Conservation (phyloP, 2,113 vertebrate species). For the Marmota monax region DNA sequence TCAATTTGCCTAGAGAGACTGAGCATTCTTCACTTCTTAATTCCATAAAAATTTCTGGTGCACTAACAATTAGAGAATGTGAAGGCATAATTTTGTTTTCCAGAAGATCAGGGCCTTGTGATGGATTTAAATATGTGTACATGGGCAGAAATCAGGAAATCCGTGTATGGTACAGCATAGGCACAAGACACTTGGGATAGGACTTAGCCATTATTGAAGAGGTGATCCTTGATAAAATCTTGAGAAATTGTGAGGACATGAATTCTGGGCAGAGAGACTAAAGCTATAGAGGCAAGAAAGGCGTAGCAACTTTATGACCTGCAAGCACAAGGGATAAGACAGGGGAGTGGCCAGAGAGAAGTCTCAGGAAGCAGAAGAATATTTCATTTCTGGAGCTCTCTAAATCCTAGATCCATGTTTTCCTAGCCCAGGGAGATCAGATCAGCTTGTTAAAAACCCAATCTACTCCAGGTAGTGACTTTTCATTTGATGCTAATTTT, state of each 20-base stretch:
- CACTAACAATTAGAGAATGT: neutral
- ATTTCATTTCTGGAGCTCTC: conserved; percentile 14
- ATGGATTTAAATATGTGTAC: neutral
- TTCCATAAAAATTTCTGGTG: neutral
- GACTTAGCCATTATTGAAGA: neutral
- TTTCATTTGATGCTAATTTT: neutral
- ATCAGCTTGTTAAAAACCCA: neutral
- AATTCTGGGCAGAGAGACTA: neutral
- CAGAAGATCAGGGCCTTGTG: neutral
- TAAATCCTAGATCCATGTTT: neutral
- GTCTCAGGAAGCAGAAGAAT: neutral
- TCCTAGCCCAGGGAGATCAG: neutral
- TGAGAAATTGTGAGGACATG: neutral
- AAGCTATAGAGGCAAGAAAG: neutral
- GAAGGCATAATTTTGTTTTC: neutral
- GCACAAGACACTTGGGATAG: neutral
- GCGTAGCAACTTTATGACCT: neutral
- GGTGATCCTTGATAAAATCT: neutral
- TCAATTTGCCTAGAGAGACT: neutral
- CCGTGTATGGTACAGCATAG: neutral
- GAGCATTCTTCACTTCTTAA: neutral
- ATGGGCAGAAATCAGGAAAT: neutral
- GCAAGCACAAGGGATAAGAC: neutral
- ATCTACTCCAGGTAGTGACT: neutral
- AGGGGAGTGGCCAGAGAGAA: neutral